Evolutionary conservation across 2,888 invertebrate genomes (phyloP), one percentile per base, ranked within the genome.

Genomic region (Melinaea marsaeus): DNA sequence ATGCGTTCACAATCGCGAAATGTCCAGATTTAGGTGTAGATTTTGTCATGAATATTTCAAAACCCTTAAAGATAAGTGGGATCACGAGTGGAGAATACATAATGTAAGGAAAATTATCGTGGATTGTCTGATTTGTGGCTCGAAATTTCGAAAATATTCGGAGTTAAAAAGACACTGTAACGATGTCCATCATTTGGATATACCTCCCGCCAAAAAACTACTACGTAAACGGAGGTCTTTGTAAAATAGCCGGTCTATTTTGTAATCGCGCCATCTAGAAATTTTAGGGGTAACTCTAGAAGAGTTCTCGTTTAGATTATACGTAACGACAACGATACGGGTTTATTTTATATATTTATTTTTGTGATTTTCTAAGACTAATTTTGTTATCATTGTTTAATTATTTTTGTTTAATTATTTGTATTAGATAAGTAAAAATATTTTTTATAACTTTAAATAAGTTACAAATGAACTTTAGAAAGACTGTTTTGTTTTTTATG

Each of bases 71-170:
- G 83, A 85, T 34, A 91, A 90, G 57, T 91, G 91, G 91, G 90
- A 91, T 37, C 91, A 91, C 62, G 90, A 91, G 58, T 91, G 91
- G 91, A 57, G 61, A 0, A 71, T 81, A 0, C 91, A 91, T 65
- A 84, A 81, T n/a, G 80, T 87, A 0, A 81, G 91, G 67, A 91
- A 90, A 67, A 79, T 79, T 65, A 80, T 88, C 0, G 82, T 85
- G 0, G 91, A 91, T 66, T 91, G 91, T 55, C 59, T 77, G 7
- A 65, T 84, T 0, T 91, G 91, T 57, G 83, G 79, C 0, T 76
- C 80, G 0, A 84, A 89, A 70, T 91, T 86, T 62, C 77, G 91
- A 55, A 91, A 91, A 63, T 89, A 86, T 69, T 77, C 84, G 0
- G 87, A 88, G 55, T 61, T 90, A 57, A 88, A 87, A 58, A 77